Base-by-base conservation (phyloP, 2,888 invertebrate genomes). In the Lysandra coridon region DNA sequence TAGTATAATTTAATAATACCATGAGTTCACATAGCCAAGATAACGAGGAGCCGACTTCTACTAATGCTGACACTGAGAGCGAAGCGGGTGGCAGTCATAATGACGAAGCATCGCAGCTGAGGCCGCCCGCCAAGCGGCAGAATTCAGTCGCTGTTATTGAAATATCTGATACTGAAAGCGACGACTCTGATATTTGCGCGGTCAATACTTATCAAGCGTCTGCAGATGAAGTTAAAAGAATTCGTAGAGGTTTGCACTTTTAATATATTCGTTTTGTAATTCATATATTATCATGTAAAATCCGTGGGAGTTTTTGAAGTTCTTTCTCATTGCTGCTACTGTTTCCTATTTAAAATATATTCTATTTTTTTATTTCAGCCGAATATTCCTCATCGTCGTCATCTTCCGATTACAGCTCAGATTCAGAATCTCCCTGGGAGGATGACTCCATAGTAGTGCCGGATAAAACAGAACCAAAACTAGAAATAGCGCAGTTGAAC, bases 181-280 rank as follows among this genome's bases (percentile, higher is more conserved):
- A 94, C 78, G 95, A 94, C 80, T 95, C 95, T n/a, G 94, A 94
- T 79, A 88, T 95, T n/a, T 95, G 95, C 81, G 94, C 95, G 5
- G 94, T 95, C 14, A 92, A 90, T 80, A 91, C 94, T 0, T 95
- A 95, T 85, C 94, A 94, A 84, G 95, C 95, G 53, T 86, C 94
- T 33, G 92, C 94, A 1, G 94, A 94, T 81, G 95, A 95, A 85
- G 94, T 94, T 80, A 95, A 95, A 83, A 89, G 93, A 83, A 93
- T 95, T 81, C 92, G 95, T 37, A 92, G 92, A 83, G 94, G 95
- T 94, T 80, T 87, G 88, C 85, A 74, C 80, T 82, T 44, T 82
- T 79, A 57, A 79, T 78, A 73, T 77, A 80, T 80, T 80, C 80
- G 82, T 80, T 81, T 81, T 40, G 40, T 78, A 78, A 40, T 23